Percentiles rank a stretch among this genome's conserved stretches.
These are phyloP conservation scores for Ochotona curzoniae DNA, from an alignment of 2,113 vertebrate genomes.

Conservation along the genomic window DNA sequence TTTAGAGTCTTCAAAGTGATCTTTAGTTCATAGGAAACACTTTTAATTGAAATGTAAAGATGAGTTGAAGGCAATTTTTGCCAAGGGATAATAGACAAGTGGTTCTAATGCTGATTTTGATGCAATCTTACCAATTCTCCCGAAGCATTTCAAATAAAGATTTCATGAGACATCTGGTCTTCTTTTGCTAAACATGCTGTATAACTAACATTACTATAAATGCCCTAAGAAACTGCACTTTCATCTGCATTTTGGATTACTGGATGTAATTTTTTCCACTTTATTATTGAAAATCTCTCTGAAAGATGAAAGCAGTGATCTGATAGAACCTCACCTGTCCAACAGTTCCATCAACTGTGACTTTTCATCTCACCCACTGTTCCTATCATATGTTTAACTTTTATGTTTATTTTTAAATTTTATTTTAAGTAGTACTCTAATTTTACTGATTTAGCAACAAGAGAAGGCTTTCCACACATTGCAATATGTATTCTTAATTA, in stretches of 20 bases:
- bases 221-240: background rate
- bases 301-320: background rate
- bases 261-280: background rate
- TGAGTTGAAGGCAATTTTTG: background rate
- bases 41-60: background rate
- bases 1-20: background rate
- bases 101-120: background rate
- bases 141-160: background rate
- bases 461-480: background rate
- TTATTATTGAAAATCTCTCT: background rate
- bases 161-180: background rate
- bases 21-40: background rate
- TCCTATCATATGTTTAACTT: no score
- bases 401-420: background rate
- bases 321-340: background rate
- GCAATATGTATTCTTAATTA: background rate
- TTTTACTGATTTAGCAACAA: background rate
- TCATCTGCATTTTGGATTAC: background rate
- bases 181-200: background rate
- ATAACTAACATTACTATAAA: background rate
- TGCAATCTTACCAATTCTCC: background rate
- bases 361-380: background rate
- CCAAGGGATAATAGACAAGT: background rate
- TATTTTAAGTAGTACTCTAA: slow-evolving; percentile 12
- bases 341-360: background rate